Evolutionary conservation across 1,140 invertebrate species (phyloP).

Genomic region (Aphelenchoides fujianensis): DNA sequence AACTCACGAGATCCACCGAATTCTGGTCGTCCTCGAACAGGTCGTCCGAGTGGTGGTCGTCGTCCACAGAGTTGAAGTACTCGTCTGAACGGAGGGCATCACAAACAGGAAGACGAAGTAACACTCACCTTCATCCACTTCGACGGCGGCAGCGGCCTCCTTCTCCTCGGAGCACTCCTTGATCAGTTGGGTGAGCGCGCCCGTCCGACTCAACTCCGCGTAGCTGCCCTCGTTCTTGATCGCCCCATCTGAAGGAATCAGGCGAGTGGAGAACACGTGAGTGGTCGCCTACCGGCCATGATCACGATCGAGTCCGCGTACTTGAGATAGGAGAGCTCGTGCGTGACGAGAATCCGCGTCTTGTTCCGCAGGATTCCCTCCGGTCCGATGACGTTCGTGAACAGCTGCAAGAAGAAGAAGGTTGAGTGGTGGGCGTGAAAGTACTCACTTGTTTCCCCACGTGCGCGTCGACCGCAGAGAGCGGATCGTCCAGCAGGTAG

Average conservation of each 20-base stretch:
- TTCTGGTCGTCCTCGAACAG: constrained; percentile 10
- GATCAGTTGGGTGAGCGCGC: constrained; percentile 52
- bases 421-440: no score
- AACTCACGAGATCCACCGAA: constrained; percentile 20
- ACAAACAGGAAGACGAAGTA: no score
- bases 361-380: constrained; percentile 58
- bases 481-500: constrained; percentile 73
- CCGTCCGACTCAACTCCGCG: constrained; percentile 47
- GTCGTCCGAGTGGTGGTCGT: neutral
- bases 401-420: constrained; percentile 68
- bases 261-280: neutral
- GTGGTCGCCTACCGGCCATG: constrained; percentile 36
- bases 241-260: constrained; percentile 45
- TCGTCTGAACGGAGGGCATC: no score
- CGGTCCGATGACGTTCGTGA: constrained; percentile 51
- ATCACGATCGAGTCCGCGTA: constrained; percentile 53
- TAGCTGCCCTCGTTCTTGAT: constrained; percentile 48
- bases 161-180: constrained; percentile 37
- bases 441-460: constrained; percentile 71
- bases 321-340: constrained; percentile 47
- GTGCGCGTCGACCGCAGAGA: constrained; percentile 70
- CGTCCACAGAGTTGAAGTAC: neutral
- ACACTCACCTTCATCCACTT: neutral
- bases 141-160: neutral
- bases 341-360: constrained; percentile 57